Evolutionary conservation across 2,113 vertebrate genomes (phyloP).

Genomic region (Sterrhoptilus dennistouni): DNA sequence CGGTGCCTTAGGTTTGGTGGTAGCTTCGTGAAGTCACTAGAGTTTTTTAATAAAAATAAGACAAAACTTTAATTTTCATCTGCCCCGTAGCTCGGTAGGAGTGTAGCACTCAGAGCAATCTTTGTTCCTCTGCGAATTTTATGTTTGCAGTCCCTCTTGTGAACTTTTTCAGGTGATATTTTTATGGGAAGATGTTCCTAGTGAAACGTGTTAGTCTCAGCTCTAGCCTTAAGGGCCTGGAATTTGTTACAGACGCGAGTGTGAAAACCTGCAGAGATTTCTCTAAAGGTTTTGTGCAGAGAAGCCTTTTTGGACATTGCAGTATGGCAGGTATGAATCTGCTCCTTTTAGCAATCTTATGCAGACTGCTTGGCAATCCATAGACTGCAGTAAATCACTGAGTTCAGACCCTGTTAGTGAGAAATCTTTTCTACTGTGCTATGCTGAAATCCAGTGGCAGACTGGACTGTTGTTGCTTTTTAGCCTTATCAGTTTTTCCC

Average conservation of each 20-base stretch:
- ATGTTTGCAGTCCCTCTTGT: background rate
- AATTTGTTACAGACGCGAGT: background rate
- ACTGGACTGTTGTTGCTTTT: background rate
- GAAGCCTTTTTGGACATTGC: background rate
- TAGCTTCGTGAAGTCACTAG: background rate
- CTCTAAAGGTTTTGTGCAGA: background rate
- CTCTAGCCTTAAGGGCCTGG: background rate
- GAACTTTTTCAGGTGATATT: background rate
- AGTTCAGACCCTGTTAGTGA: background rate
- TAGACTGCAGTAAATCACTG: background rate
- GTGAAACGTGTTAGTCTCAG: background rate
- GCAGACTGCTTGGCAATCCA: background rate
- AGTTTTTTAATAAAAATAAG: background rate
- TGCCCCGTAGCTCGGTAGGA: background rate
- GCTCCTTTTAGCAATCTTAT: background rate
- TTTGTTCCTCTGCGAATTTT: background rate
- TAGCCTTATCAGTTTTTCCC: background rate
- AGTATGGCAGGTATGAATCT: background rate
- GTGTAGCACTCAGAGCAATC: rapidly evolving
- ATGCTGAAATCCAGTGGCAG: background rate
- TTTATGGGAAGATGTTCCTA: background rate
- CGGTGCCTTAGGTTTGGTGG: background rate
- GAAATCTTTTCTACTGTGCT: background rate
- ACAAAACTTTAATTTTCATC: background rate
- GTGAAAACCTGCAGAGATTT: background rate